Evolutionary conservation across 2,113 vertebrate species (phyloP).

Genomic region (Ailuropoda melanoleuca): DNA sequence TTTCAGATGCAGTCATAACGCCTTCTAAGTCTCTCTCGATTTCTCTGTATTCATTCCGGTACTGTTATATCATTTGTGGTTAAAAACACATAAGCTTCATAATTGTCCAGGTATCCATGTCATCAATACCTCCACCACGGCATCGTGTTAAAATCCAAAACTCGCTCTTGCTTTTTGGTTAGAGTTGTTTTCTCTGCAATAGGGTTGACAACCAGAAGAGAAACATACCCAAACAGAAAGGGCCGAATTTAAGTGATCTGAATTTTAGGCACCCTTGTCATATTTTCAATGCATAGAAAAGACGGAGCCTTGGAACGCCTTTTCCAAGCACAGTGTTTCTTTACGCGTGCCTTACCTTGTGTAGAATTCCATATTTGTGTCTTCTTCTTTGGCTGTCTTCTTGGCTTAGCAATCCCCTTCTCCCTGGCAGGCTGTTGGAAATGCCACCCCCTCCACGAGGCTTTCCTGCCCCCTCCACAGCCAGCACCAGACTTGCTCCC

Average conservation of each 20-base stretch:
- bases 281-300: neutral
- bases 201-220: neutral
- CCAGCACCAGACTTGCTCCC: neutral
- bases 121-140: neutral
- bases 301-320: neutral
- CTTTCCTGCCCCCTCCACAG: neutral
- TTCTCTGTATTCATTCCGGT: neutral
- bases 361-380: neutral
- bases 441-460: neutral
- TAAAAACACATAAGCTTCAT: neutral
- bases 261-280: neutral
- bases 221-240: neutral
- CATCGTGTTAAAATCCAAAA: neutral
- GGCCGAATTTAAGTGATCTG: neutral
- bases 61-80: neutral
- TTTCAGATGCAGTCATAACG: neutral
- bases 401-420: neutral
- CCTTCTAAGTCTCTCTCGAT: neutral
- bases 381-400: neutral
- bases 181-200: neutral
- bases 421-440: neutral
- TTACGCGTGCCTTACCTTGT: neutral
- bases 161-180: neutral
- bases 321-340: neutral
- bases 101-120: neutral